Base-by-base conservation (phyloP, 1,140 invertebrate species). In the Drosophila leontia region DNA sequence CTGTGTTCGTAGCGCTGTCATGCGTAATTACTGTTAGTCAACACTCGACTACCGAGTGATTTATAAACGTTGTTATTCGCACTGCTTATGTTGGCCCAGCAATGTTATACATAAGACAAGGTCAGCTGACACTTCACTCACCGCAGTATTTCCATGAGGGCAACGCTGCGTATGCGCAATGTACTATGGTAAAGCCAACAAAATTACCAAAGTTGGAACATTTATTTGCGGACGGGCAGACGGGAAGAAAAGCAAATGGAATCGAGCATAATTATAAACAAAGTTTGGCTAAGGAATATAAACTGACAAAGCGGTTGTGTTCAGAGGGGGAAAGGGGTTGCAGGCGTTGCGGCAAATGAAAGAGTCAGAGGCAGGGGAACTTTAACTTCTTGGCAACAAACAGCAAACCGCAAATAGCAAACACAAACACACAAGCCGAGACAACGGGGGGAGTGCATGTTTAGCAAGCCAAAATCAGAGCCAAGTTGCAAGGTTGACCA, bases 401-500 rank as follows among this genome's bases (percentile, higher is more conserved):
- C 65, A 82, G 53, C 60, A 77, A 69, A 70, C 75, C 75, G 63
- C 71, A 82, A 78, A 75, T 78, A 69, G 75, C 68, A 82, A 62
- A 65, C 45, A 62, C 29, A 85, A 67, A 71, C 78, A 67, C 8
- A 61, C 37, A 65, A 5, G 50, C 11, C 60, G 15, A 45, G 41
- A 69, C 57, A 45, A 45, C 41, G 11, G n/a, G 15, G 41, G 41
- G 37, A 23, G 37, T 45, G 47, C 56, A 70, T 63, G 60, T 75
- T 82, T 81, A 62, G 72, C 71, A 87, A 88, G 78, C 82, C 69
- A 77, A 75, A 81, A 74, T 78, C 76, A 71, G 82, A 85, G 78
- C 82, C 82, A 85, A 85, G 78, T 81, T 78, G 78, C 78, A 86
- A 85, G 82, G 82, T 75, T 85, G 78, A 78, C 69, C 74, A 82